Base-by-base conservation (phyloP, 2,888 invertebrate genomes). In the Lithophane socia region DNA sequence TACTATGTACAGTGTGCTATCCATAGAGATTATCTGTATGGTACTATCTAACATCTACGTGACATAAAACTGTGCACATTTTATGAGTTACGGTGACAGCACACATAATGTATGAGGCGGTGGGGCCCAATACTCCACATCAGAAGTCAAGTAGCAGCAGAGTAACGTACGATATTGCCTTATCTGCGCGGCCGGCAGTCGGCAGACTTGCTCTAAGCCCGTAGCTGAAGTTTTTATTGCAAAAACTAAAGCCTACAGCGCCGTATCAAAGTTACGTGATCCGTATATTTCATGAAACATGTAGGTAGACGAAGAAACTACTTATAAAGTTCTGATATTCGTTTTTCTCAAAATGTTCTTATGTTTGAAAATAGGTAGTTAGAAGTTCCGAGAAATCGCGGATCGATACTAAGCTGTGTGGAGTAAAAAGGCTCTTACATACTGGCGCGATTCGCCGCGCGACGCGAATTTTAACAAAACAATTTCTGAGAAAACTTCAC, bases 181-280 rank as follows among this genome's bases (percentile, higher is more conserved):
- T 44, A 58, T 52, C 77, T 56, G 42, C 44, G 10, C 66, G 56
- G 64, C 74, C 21, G 18, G 29, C 64, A 44, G 42, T 10, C 49
- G 54, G 63, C 70, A 61, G n/a, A 29, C 54, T 29, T 29, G 58
- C 74, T 60, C 56, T 16, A 10, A 54, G 61, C 29, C 37, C 66
- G 37, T 29, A 52, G 24, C 37, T 77, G 3, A 64, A 77, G 47
- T 71, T 79, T 67, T 75, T 69, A 76, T 73, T 76, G 64, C 75
- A 73, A 60, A 79, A 76, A 60, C 73, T 71, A 60, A 76, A 44
- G 37, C 47, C 18, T 60, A 21, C 49, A 52, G 21, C 58, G 61
- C 56, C 56, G 29, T 68, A 49, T 60, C 58, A 64, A 71, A 71
- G 58, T 78, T 72, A 67, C 67, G 63, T 78, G 64, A 67, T 78